A percentile compares a stretch with the other conserved stretches of the same genome.
Conservation (phyloP, 2,113 vertebrate genomes). For the Anoura caudifer region DNA sequence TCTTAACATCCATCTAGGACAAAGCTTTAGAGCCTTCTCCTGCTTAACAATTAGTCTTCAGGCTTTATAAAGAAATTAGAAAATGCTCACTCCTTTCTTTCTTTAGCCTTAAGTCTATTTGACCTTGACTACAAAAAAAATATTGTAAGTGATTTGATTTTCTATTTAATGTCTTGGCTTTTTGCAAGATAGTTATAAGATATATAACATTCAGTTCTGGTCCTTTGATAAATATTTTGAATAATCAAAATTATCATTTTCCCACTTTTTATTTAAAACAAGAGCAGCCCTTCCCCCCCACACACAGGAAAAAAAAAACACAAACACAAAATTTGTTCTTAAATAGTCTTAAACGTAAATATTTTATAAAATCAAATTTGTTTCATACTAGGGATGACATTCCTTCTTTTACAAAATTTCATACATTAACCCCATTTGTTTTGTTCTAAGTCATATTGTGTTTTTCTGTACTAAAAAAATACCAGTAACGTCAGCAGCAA, state of each 20-base stretch:
- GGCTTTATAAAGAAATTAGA: not conserved
- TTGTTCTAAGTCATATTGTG: not conserved
- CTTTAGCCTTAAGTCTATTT: not conserved
- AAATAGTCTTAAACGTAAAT: not conserved
- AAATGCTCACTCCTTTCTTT: not conserved
- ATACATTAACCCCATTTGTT: not conserved
- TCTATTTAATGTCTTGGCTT: not conserved
- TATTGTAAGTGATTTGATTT: not conserved
- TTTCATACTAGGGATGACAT: not conserved
- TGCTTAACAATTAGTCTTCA: not conserved
- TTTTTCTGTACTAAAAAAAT: slow-evolving; percentile 21
- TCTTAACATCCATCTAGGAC: not conserved
- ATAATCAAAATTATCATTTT: not conserved
- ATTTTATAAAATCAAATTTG: not conserved
- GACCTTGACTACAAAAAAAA: not conserved
- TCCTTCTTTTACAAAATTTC: not conserved
- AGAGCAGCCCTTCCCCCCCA: not conserved
- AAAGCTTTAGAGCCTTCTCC: not conserved
- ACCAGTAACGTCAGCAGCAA: not conserved
- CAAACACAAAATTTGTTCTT: not conserved
- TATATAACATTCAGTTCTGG: not conserved
- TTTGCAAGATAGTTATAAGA: not conserved
- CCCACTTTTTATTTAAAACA: not conserved
- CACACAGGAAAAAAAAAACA: not conserved
- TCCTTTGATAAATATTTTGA: not conserved